Base-by-base conservation (phyloP, 1,140 invertebrate species). In the Drosophila oshimai region DNA sequence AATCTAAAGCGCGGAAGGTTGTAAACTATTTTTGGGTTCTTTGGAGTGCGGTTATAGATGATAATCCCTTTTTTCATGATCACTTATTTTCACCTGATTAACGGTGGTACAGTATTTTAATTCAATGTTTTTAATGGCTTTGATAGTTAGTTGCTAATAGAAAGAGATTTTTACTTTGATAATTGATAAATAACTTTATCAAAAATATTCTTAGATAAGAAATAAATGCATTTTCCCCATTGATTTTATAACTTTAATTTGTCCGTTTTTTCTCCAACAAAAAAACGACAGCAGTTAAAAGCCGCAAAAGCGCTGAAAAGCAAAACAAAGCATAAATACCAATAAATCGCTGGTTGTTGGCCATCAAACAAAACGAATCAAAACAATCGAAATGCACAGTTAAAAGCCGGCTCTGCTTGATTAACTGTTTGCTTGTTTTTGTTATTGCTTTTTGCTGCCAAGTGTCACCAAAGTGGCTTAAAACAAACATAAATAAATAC, bases 321-420 rank as follows among this genome's bases (percentile, higher is more conserved):
- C 26, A 36, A 41, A 54, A 62, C 42, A 65, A 47, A 49, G 24
- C 18, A 41, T 65, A 65, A 65, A 65, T 64, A 50, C 61, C 61
- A 65, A 65, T 50, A 67, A 65, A 67, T 64, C 42, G n/a, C 7
- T 62, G 53, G n/a, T 26, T 44, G 31, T 37, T 60, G 26, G 55
- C 36, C 58, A 62, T 62, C 42, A 72, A 78, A 77, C 34, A 72
- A 47, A 49, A 29, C 15, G 55, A 72, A 41, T 34, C 42, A 62
- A 75, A 67, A 55, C 51, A 77, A 65, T 62, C 54, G 41, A 73
- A 81, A 83, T 64, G 46, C 55, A 68, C 78, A 68, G 67, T 81
- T 80, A 74, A 78, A 64, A 64, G 65, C 58, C 61, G 65, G 46
- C 24, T 18, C 29, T 12, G 29, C 22, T 37, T 29, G 64, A 68